Evolutionary conservation across 1,140 invertebrate genomes (phyloP).

Genomic region (Papilio polytes): DNA sequence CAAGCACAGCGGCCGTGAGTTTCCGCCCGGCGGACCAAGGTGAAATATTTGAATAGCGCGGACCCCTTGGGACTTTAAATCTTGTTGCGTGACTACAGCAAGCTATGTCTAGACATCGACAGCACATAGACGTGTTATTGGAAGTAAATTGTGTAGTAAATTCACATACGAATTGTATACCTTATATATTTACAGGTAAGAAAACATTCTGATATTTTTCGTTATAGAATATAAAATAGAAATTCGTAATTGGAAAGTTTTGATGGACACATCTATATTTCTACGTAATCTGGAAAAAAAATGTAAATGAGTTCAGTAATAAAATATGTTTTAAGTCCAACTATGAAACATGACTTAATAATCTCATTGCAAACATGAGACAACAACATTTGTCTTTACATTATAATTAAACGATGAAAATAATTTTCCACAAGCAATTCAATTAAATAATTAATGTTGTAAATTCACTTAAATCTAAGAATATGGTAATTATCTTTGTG

Average conservation of each 20-base stretch:
- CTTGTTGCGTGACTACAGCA: slow-evolving; percentile 66
- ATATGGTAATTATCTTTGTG: slow-evolving; percentile 24
- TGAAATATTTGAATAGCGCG: slow-evolving; percentile 71
- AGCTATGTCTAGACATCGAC: slow-evolving; percentile 17
- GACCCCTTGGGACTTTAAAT: slow-evolving; percentile 63
- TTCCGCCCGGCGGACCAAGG: slow-evolving; percentile 53
- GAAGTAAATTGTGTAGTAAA: slow-evolving; percentile 23
- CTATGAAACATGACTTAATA: not conserved
- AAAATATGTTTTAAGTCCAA: not conserved
- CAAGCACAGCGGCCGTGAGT: slow-evolving; percentile 38
- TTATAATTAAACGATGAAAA: not conserved
- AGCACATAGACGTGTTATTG: slow-evolving; percentile 25
- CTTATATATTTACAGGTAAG: not conserved
- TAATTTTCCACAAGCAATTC: not conserved
- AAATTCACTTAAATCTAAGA: slow-evolving; percentile 33
- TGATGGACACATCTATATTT: not conserved
- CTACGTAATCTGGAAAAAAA: not conserved
- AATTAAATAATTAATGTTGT: slow-evolving; percentile 25
- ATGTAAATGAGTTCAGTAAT: not conserved
- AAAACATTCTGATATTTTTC: not conserved
- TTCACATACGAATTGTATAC: not conserved
- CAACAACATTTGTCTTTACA: not conserved
- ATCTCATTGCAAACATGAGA: not conserved
- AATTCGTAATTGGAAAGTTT: not conserved
- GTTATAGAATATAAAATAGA: too few relatives aligned